phyloP scores from a whole-genome alignment of 2,797 vertebrate species.

The Harpagifer antarcticus region DNA sequence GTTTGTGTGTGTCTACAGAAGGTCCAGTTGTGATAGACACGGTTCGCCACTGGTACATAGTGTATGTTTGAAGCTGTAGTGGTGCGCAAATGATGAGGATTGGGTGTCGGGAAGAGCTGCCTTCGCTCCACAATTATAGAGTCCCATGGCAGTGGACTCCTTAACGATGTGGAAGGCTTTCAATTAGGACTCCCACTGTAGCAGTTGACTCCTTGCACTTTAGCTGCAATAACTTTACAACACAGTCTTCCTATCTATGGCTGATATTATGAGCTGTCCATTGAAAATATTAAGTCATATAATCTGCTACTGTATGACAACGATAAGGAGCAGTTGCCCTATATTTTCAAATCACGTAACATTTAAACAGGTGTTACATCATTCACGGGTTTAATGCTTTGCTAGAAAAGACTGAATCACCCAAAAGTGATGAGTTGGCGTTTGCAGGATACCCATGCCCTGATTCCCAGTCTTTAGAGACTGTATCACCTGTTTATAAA shows the following conservation, averaged over 20 bases:
- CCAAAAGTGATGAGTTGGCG: slow-evolving; percentile 32
- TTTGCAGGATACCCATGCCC: slow-evolving; percentile 26
- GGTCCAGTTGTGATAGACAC: too few species aligned
- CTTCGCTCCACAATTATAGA: slow-evolving; percentile 26
- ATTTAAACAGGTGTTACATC: background rate
- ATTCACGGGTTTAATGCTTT: background rate
- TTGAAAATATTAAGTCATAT: slow-evolving; percentile 9
- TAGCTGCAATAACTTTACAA: slow-evolving; percentile 26
- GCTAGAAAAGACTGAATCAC: slow-evolving; percentile 3
- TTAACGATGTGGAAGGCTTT: slow-evolving; percentile 44
- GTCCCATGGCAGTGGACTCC: slow-evolving; percentile 33
- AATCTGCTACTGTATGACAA: background rate
- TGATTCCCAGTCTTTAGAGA: slow-evolving; percentile 45
- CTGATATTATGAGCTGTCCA: slow-evolving; percentile 6
- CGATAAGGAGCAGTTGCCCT: slow-evolving; percentile 5
- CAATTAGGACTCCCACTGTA: slow-evolving; percentile 37
- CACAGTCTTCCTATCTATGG: slow-evolving; percentile 7
- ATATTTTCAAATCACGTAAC: background rate
- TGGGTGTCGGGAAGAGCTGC: slow-evolving; percentile 33
- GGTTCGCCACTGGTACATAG: background rate
- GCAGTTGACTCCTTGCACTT: slow-evolving; percentile 9
- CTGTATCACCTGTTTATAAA: slow-evolving; percentile 71
- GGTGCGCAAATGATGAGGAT: slow-evolving; percentile 2
- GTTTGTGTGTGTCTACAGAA: too few species aligned
- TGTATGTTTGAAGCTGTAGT: background rate